Base-by-base conservation (phyloP, 23 tunicate species). In the Halocynthia aurantium region DNA sequence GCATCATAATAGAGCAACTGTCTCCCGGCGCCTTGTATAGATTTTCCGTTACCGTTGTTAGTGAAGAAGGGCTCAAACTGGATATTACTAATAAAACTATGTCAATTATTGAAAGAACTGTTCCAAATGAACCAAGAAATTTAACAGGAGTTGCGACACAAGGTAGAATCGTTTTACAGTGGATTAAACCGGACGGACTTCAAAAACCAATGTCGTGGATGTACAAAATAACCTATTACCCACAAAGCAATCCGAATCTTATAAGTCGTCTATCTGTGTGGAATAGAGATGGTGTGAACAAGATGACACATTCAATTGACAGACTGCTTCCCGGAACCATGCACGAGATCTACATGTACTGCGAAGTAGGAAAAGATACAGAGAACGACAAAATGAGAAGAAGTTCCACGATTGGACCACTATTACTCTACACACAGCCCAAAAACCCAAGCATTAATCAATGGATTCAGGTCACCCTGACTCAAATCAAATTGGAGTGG, bases 381-480 rank as follows among this genome's bases (percentile, higher is more conserved):
- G 76, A 53, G 10, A 58, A 31, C 31, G 88, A 76, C 77, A 57
- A 62, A 61, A 69, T 76, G 21, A 77, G 76, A 44, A 18, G 55
- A 5, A 84, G 88, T 50, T 20, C 51, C 10, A 44, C 82, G 8
- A 58, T 70, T 0, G 81, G 62, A 8, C 88, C 82, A 19, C 64
- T 84, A 7, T 10, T 52, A 52, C 52, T 84, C 10, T 77, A 77
- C 56, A 84, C 88, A 21, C 88, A 88, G 55, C 96, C 96, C 0
- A 57, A 62, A 53, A 22, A 73, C 61, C 96, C 96, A 7, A 67
- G 18, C 10, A 70, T 91, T 5, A 72, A 73, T 19, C 70, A 67
- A 19, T 81, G 84, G 93, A 66, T 65, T 53, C 98, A 93, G 80
- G 63, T 83, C 44, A 93, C 98, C 7, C 67, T 87, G 20, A 78